These are phyloP conservation scores for Acanthaster planci DNA, from an alignment of 35 echinoderm and acorn worm species.

Conservation along the genomic window DNA sequence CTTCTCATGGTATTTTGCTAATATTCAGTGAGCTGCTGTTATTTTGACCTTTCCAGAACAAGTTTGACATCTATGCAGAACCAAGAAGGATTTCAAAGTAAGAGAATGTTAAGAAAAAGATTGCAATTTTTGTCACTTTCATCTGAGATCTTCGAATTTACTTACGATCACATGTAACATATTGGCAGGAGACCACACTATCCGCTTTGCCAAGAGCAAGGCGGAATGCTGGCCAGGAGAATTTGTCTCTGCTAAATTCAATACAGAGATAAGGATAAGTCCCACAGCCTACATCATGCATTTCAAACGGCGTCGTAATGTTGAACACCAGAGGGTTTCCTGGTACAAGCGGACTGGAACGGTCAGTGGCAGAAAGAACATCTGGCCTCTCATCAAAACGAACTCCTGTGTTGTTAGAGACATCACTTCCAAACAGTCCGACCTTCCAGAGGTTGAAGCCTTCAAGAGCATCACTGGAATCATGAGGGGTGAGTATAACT, in stretches of 20 bases:
- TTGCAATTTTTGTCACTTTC: too few species aligned
- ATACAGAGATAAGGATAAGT: neutral
- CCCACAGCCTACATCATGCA: neutral
- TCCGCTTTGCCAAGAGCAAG: neutral
- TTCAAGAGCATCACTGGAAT: slow-evolving; percentile 1
- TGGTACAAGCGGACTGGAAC: neutral
- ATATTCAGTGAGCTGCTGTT: too few species aligned
- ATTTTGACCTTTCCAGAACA: too few species aligned
- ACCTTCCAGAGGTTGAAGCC: slow-evolving; percentile 32
- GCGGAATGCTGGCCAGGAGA: neutral
- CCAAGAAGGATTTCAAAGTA: too few species aligned
- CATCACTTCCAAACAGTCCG: slow-evolving; percentile 51
- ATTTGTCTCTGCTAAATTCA: neutral
- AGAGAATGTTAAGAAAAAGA: too few species aligned
- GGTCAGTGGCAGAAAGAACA: neutral
- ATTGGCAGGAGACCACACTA: neutral
- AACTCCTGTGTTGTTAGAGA: slow-evolving; percentile 60
- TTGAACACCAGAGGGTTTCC: neutral
- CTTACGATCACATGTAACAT: slow-evolving; percentile 7
- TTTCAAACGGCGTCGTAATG: neutral
- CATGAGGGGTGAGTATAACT: slow-evolving; percentile 4
- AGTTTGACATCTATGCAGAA: too few species aligned
- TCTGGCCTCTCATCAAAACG: slow-evolving; percentile 26
- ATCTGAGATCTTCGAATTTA: neutral
- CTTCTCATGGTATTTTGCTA: too few species aligned